phyloP scores from a whole-genome alignment of 2,888 invertebrate genomes.

The Polydrusus tereticollis region DNA sequence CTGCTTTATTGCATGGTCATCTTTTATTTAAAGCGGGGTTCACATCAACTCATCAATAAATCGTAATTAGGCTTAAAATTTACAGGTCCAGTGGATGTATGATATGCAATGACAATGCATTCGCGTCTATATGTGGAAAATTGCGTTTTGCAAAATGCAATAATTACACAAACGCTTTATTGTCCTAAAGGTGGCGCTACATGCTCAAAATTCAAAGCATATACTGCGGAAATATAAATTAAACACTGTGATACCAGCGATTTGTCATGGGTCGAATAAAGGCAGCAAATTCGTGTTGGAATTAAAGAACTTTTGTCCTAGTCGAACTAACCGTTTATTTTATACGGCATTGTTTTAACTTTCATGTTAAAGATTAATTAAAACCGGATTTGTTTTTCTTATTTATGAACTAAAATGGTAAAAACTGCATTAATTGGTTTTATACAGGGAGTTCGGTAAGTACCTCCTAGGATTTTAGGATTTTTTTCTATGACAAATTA shows the following conservation, averaged over 20 bases:
- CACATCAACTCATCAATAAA: constrained; percentile 16
- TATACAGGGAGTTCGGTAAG: no score
- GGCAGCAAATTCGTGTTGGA: constrained; percentile 4
- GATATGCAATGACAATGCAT: constrained; percentile 25
- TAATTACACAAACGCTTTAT: constrained; percentile 21
- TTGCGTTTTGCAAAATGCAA: constrained; percentile 26
- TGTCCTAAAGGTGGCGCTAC: constrained; percentile 4
- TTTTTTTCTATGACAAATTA: no score
- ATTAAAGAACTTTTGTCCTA: constrained; percentile 20
- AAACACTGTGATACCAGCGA: constrained; percentile 16
- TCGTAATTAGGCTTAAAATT: constrained; percentile 21
- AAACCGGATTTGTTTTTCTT: no score
- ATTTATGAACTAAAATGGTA: no score
- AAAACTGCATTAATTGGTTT: no score
- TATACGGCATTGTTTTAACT: no score
- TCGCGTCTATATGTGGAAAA: constrained; percentile 17
- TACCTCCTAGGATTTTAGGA: no score
- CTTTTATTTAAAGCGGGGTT: constrained; percentile 13
- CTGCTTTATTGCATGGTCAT: not conserved
- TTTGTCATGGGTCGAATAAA: constrained; percentile 12
- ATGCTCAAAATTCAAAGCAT: not conserved
- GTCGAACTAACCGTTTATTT: not conserved
- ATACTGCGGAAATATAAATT: constrained; percentile 18
- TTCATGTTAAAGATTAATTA: no score
- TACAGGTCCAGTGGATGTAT: constrained; percentile 8